These are phyloP conservation scores for Metacarcinus magister DNA, from an alignment of 2,888 invertebrate genomes.

Conservation along the genomic window DNA sequence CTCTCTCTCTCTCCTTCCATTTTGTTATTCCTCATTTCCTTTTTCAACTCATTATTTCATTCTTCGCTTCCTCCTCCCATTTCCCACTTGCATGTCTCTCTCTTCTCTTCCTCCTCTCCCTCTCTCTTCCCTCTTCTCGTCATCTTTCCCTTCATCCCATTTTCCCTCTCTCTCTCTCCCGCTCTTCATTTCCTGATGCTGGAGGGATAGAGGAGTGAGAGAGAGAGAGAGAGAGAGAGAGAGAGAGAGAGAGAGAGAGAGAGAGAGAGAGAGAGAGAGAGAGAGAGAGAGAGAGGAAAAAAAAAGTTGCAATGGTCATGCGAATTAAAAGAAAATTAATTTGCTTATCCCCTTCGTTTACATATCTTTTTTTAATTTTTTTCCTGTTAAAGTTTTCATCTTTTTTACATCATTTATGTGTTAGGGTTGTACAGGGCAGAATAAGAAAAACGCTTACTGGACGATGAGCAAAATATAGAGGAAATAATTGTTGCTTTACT, in stretches of 20 bases:
- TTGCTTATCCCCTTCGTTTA: too few species aligned
- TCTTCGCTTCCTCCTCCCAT: not conserved
- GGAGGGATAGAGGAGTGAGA: too few species aligned
- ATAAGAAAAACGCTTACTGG: not conserved
- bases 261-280: too few species aligned
- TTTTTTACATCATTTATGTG: too few species aligned
- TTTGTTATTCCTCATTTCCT: not conserved
- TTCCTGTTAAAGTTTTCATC: not conserved
- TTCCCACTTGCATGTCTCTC: not conserved
- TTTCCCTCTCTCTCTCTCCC: not conserved
- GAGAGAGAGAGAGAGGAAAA: too few species aligned
- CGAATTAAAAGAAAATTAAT: too few species aligned
- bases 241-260: not conserved
- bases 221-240: not conserved
- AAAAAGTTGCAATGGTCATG: too few species aligned
- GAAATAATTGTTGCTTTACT: too few species aligned
- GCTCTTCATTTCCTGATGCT: not conserved
- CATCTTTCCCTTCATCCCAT: not conserved
- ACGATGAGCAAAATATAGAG: not conserved
- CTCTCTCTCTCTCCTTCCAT: not conserved
- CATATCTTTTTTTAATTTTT: not conserved
- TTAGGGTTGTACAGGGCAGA: too few species aligned
- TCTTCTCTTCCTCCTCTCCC: not conserved
- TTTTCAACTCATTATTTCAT: not conserved
- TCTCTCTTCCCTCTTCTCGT: not conserved